Evolutionary conservation across 2,888 invertebrate species (phyloP).

Genomic region (Parnassius mnemosyne): DNA sequence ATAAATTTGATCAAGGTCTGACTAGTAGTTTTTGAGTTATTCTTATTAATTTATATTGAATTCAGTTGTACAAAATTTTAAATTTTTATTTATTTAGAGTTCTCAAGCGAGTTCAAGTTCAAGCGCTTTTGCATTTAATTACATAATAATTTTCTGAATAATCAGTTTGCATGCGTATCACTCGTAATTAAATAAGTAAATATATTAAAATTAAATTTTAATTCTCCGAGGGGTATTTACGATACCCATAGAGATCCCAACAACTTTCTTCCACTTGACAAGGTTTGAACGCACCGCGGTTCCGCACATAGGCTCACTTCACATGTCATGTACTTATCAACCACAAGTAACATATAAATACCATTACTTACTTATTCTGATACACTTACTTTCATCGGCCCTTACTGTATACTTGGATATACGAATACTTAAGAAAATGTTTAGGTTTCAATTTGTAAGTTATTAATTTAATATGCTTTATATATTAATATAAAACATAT

Average conservation of each 20-base stretch:
- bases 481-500: too few relatives aligned
- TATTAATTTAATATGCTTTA: neutral
- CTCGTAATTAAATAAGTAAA: too few relatives aligned
- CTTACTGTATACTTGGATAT: conserved; percentile 32
- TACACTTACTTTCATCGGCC: conserved; percentile 55
- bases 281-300: conserved; percentile 46
- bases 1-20: too few relatives aligned
- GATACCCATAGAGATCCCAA: conserved; percentile 18
- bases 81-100: too few relatives aligned
- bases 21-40: too few relatives aligned
- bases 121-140: too few relatives aligned
- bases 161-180: too few relatives aligned
- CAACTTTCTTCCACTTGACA: conserved; percentile 48
- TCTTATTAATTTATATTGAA: too few relatives aligned
- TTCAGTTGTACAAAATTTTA: too few relatives aligned
- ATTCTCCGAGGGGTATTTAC: conserved; percentile 10
- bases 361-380: conserved; percentile 41
- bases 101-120: too few relatives aligned
- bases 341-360: conserved; percentile 52
- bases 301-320: conserved; percentile 38
- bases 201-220: neutral
- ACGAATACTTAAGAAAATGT: conserved; percentile 45
- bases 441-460: conserved; percentile 55
- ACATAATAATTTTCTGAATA: too few relatives aligned
- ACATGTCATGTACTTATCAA: conserved; percentile 23